Evolutionary conservation across 2,113 vertebrate genomes (phyloP).

Genomic region (Dasyurus viverrinus): DNA sequence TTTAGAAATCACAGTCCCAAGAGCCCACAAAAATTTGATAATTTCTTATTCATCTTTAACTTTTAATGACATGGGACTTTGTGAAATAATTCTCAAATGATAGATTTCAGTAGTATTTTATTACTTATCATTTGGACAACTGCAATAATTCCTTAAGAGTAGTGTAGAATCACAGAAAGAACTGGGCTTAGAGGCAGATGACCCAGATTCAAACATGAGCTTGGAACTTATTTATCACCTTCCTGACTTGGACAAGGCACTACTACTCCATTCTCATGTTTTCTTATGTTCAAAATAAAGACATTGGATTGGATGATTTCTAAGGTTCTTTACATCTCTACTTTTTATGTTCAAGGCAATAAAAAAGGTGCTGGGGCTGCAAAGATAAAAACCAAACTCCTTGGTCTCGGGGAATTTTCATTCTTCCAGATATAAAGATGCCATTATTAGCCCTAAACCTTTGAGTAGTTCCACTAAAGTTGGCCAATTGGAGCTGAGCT

Average conservation of each 20-base stretch:
- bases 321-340: background rate
- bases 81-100: background rate
- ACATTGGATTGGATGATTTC: background rate
- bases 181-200: background rate
- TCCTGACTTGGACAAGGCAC: background rate
- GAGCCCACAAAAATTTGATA: background rate
- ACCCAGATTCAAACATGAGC: background rate
- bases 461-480: background rate
- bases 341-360: background rate
- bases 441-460: background rate
- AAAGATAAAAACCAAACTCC: background rate
- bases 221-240: background rate
- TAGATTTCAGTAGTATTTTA: background rate
- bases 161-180: background rate
- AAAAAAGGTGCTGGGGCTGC: background rate
- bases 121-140: background rate
- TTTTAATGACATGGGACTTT: background rate
- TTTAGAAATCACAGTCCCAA: background rate
- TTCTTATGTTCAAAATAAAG: background rate
- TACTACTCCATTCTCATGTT: background rate
- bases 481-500: background rate
- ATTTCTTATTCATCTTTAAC: background rate
- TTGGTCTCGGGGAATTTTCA: background rate
- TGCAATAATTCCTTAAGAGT: background rate
- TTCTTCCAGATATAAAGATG: background rate